Evolutionary conservation across 2,113 vertebrate species (phyloP).

Genomic region (Manacus vitellinus): DNA sequence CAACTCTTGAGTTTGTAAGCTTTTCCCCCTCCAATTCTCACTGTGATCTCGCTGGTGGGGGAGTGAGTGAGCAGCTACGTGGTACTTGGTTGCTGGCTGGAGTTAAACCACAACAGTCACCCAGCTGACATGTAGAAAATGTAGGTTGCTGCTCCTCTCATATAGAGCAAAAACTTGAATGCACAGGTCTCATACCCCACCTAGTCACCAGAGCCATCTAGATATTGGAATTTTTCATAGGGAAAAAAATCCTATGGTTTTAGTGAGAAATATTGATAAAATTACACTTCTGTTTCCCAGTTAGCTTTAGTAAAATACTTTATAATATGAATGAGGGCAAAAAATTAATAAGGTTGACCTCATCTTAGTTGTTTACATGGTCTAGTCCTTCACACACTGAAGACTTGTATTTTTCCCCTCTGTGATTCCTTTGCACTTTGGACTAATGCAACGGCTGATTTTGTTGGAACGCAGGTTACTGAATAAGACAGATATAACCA

Average conservation of each 20-base stretch:
- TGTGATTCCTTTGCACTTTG: neutral
- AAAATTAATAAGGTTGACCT: neutral
- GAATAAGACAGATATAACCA: neutral
- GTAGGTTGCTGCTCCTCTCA: neutral
- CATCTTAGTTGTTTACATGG: neutral
- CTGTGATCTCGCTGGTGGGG: neutral
- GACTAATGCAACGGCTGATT: neutral
- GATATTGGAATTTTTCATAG: neutral
- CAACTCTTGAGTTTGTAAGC: neutral
- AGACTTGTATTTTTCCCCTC: neutral
- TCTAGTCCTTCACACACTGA: neutral
- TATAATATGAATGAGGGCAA: neutral
- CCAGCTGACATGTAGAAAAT: neutral
- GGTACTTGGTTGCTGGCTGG: neutral
- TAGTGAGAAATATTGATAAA: neutral
- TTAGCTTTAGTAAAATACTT: neutral
- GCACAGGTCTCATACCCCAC: neutral
- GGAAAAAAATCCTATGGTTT: neutral
- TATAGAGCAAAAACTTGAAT: neutral
- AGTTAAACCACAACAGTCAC: neutral
- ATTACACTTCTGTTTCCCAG: neutral
- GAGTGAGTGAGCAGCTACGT: accelerated
- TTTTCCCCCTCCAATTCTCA: neutral
- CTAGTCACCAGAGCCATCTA: neutral
- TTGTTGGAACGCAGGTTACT: neutral